These are phyloP conservation scores for Barnardius zonarius DNA, from an alignment of 2,113 vertebrate genomes.

Conservation along the genomic window DNA sequence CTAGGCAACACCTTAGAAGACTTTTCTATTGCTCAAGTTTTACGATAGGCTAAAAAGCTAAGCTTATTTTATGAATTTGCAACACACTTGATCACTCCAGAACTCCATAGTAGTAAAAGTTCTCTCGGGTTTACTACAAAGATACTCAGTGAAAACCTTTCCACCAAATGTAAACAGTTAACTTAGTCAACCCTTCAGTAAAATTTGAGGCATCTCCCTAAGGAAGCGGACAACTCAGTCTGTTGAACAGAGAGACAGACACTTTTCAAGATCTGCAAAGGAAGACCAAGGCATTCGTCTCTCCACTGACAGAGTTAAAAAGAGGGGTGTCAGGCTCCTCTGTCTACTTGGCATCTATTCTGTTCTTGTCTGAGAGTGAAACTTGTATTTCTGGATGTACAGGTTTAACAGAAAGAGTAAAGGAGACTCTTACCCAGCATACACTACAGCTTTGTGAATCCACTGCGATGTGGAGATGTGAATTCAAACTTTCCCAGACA, in stretches of 20 bases:
- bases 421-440: not conserved
- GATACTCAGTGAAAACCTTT: not conserved
- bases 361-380: not conserved
- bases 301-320: not conserved
- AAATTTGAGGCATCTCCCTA: not conserved
- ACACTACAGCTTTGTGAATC: not conserved
- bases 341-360: not conserved
- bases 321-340: not conserved
- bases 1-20: not conserved
- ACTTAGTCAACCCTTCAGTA: not conserved
- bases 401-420: not conserved
- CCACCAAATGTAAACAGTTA: not conserved
- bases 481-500: not conserved
- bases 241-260: not conserved
- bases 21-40: not conserved
- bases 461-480: not conserved
- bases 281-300: not conserved
- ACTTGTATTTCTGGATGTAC: not conserved
- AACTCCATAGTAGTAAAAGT: not conserved
- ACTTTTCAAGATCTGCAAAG: not conserved
- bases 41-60: not conserved
- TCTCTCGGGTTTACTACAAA: not conserved
- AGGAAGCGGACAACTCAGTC: not conserved
- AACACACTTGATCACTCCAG: not conserved
- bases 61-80: not conserved